Percentiles rank a stretch among this genome's conserved stretches.
Evolutionary conservation across 2,797 vertebrate genomes (phyloP).

Genomic region (Tympanoctomys barrerae): DNA sequence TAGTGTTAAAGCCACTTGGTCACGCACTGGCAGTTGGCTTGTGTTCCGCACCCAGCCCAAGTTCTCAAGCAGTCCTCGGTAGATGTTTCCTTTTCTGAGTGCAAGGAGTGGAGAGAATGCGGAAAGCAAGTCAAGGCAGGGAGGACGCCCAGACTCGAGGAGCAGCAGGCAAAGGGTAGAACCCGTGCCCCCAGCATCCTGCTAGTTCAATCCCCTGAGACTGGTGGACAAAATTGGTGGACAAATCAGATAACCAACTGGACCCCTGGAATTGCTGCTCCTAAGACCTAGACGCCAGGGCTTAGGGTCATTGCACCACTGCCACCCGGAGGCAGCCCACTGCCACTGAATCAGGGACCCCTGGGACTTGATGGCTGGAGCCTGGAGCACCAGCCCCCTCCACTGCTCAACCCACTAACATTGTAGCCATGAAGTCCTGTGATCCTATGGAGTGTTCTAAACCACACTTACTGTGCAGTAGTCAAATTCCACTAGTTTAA

Average conservation of each 20-base stretch:
- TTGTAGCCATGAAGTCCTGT: background rate
- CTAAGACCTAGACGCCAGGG: background rate
- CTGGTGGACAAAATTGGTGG: background rate
- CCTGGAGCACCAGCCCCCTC: too few species aligned
- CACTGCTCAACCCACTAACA: background rate
- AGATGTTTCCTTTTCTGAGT: background rate
- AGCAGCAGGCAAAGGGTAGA: background rate
- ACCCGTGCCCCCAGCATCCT: background rate
- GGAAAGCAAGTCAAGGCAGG: background rate
- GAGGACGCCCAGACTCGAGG: background rate
- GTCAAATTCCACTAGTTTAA: conserved; percentile 6
- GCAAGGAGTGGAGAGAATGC: background rate
- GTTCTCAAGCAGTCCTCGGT: background rate
- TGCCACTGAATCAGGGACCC: background rate
- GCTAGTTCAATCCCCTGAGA: background rate
- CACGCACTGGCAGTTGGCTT: background rate
- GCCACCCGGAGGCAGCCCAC: conserved; percentile 34
- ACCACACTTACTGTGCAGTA: background rate
- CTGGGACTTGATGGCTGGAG: too few species aligned
- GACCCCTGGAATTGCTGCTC: background rate
- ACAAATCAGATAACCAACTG: background rate
- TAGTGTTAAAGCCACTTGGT: background rate
- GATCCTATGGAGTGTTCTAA: background rate
- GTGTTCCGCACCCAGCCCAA: background rate
- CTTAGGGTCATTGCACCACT: background rate